phyloP scores from a whole-genome alignment of 2,888 invertebrate genomes.

The Drosophila fulvimacula region DNA sequence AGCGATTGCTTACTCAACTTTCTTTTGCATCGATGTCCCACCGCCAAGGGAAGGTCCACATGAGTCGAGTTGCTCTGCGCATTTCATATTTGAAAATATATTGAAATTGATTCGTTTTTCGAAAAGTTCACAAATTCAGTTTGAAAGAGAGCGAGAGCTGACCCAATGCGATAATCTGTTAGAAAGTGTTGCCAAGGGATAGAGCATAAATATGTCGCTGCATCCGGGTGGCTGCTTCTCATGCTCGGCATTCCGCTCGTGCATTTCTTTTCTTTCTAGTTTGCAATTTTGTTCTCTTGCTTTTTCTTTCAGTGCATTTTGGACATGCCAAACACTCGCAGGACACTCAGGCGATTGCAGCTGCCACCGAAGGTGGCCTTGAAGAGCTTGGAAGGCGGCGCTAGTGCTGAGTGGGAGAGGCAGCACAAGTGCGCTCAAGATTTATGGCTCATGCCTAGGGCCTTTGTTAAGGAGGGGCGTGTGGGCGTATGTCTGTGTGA shows the following conservation, averaged over 20 bases:
- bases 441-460: slow-evolving; percentile 66
- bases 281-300: background rate
- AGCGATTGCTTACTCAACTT: background rate
- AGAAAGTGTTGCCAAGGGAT: slow-evolving; percentile 37
- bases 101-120: slow-evolving; percentile 25
- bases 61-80: background rate
- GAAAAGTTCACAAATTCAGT: slow-evolving; percentile 12
- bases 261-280: slow-evolving; percentile 29
- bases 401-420: background rate
- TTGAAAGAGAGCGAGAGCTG: background rate
- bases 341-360: slow-evolving; percentile 71
- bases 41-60: background rate
- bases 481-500: slow-evolving; percentile 12
- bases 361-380: slow-evolving; percentile 34
- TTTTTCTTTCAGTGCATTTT: slow-evolving; percentile 68
- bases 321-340: slow-evolving; percentile 66
- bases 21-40: background rate
- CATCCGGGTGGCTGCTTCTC: slow-evolving; percentile 15
- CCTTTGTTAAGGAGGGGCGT: slow-evolving; percentile 18
- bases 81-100: slow-evolving; percentile 15
- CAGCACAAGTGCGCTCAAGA: slow-evolving; percentile 72
- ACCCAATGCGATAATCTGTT: slow-evolving; percentile 29
- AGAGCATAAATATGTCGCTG: slow-evolving; percentile 61
- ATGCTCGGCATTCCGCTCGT: slow-evolving; percentile 21
- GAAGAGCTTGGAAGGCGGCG: background rate